These are phyloP conservation scores for Vireo griseus DNA, from an alignment of 2,797 vertebrate species.

Conservation along the genomic window DNA sequence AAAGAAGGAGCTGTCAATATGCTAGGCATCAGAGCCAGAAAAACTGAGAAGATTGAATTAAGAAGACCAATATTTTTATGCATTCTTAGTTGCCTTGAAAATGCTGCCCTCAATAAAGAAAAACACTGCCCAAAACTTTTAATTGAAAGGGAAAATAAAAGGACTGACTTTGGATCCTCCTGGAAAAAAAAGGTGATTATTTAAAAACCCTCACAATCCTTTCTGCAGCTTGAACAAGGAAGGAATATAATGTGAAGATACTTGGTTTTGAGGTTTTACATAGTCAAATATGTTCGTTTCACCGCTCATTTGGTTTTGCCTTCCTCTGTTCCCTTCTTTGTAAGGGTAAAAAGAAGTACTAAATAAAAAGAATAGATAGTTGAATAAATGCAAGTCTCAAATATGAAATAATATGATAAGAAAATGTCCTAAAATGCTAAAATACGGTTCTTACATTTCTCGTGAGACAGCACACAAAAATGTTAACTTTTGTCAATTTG, in stretches of 20 bases:
- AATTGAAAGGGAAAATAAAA: not conserved
- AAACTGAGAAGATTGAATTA: not conserved
- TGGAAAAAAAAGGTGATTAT: not conserved
- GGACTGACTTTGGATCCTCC: not conserved
- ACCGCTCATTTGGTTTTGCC: not conserved
- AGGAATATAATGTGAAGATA: not conserved
- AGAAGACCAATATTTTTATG: not conserved
- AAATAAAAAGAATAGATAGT: not conserved
- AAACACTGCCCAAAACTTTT: not conserved
- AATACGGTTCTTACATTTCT: not conserved
- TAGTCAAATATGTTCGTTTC: not conserved
- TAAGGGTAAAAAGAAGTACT: not conserved
- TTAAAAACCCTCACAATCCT: not conserved
- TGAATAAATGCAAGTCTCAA: not conserved
- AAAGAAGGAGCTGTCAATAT: not conserved
- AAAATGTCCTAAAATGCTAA: not conserved
- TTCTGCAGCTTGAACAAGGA: not conserved
- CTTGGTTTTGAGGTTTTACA: not conserved
- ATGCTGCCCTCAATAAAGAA: not conserved
- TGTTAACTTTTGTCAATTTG: not conserved
- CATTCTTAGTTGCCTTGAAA: not conserved
- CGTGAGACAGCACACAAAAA: not conserved
- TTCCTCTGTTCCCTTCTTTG: not conserved
- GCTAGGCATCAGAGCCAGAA: not conserved
- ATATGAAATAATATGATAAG: not conserved